A percentile compares a stretch with the other conserved stretches of the same genome.
These are phyloP conservation scores for Grammomys surdaster DNA, from an alignment of 2,113 vertebrate genomes.

Conservation along the genomic window DNA sequence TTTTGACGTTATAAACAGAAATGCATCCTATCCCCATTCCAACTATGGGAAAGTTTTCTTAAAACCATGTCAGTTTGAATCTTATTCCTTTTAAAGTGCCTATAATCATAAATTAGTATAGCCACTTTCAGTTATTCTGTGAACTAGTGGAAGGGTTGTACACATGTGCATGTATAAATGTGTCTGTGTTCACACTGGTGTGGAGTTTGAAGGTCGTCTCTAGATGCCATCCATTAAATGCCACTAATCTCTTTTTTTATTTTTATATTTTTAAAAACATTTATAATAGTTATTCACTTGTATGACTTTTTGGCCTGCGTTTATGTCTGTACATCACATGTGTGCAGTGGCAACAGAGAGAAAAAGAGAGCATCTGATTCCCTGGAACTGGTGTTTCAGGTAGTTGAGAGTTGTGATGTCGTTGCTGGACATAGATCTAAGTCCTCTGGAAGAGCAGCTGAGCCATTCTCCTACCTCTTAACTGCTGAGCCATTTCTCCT, in stretches of 20 bases:
- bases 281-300: neutral
- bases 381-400: neutral
- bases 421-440: neutral
- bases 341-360: neutral
- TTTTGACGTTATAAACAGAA: neutral
- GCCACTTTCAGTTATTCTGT: neutral
- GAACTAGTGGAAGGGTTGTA: accelerated
- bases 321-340: neutral
- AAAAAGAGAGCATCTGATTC: neutral
- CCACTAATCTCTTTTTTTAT: neutral
- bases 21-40: neutral
- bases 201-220: neutral
- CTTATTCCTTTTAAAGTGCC: neutral
- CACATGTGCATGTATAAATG: neutral
- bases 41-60: neutral
- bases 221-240: neutral
- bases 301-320: neutral
- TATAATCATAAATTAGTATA: neutral
- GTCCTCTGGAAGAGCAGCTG: neutral
- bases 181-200: too few relatives aligned
- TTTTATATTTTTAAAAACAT: neutral
- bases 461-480: neutral
- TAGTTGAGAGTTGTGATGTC: neutral
- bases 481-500: neutral
- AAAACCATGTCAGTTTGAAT: neutral